Conservation (phyloP, 2,113 vertebrate genomes). For the Piliocolobus tephrosceles region DNA sequence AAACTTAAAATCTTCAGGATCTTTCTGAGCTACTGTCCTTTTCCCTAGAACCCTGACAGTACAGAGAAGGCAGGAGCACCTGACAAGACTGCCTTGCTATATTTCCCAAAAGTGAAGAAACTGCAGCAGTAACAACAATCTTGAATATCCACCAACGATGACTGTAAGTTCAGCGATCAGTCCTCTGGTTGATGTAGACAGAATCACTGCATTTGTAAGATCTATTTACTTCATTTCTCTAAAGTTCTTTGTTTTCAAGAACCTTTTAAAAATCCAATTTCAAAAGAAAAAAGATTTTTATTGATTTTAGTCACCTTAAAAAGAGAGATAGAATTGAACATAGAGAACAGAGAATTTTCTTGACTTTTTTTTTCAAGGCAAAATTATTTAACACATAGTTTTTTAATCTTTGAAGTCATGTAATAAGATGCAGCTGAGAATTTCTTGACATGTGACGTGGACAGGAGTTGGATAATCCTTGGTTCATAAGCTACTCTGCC, state of each 20-base stretch:
- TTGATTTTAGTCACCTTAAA: not conserved
- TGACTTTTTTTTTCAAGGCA: not conserved
- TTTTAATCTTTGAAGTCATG: not conserved
- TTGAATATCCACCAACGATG: too few species aligned
- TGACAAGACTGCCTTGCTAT: too few species aligned
- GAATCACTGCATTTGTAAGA: not conserved
- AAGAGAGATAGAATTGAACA: not conserved
- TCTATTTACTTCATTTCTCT: not conserved
- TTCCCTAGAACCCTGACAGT: not conserved
- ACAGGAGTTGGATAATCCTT: not conserved
- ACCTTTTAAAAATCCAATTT: not conserved
- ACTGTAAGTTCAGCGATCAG: fast-evolving
- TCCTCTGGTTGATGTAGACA: not conserved
- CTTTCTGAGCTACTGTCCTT: not conserved
- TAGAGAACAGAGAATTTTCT: not conserved
- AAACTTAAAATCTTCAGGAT: not conserved
- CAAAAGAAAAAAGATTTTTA: not conserved
- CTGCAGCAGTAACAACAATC: not conserved
- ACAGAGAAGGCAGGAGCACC: not conserved
- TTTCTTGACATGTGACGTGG: not conserved
- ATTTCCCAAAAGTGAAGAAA: not conserved
- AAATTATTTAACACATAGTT: not conserved
- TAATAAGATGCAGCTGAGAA: not conserved
- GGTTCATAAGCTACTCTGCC: not conserved
- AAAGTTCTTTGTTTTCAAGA: not conserved